These are phyloP conservation scores for Eulemur albifrons DNA, from an alignment of 2,797 vertebrate genomes.

Conservation along the genomic window DNA sequence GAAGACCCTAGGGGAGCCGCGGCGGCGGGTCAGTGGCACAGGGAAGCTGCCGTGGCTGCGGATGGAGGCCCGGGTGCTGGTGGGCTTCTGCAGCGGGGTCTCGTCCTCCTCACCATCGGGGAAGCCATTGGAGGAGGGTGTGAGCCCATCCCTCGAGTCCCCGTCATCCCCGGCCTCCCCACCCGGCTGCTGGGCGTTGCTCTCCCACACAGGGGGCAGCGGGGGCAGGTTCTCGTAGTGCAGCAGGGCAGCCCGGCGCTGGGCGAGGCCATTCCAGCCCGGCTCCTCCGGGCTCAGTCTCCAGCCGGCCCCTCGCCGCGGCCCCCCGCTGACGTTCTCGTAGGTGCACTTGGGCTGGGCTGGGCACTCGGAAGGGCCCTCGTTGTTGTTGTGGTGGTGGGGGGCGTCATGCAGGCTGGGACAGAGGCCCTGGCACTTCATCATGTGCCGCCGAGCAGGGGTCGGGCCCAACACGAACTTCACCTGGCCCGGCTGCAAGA, in stretches of 20 bases:
- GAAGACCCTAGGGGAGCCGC: slow-evolving; percentile 88
- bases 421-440: slow-evolving; percentile 88
- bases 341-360: slow-evolving; percentile 86
- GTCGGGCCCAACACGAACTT: slow-evolving; percentile 95
- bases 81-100: slow-evolving; percentile 93
- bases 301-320: slow-evolving; percentile 76
- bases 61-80: slow-evolving; percentile 79
- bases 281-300: slow-evolving; percentile 88
- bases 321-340: slow-evolving; percentile 92
- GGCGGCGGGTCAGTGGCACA: slow-evolving; percentile 75
- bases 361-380: slow-evolving; percentile 82
- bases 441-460: slow-evolving; percentile 89
- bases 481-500: slow-evolving; percentile 94
- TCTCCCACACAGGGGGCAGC: slow-evolving; percentile 96
- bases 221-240: slow-evolving; percentile 98
- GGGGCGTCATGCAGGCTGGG: slow-evolving; percentile 78
- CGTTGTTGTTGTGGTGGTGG: slow-evolving; percentile 89
- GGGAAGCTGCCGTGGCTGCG: slow-evolving; percentile 80
- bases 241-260: slow-evolving; percentile 91
- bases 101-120: slow-evolving; percentile 85
- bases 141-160: slow-evolving; percentile 89
- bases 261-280: slow-evolving; percentile 77
- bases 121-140: slow-evolving; percentile 90
- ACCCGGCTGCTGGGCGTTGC: slow-evolving; percentile 88
- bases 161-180: slow-evolving; percentile 85